Evolutionary conservation across 1,140 invertebrate species (phyloP).

Genomic region (Drosophila ercepeae): DNA sequence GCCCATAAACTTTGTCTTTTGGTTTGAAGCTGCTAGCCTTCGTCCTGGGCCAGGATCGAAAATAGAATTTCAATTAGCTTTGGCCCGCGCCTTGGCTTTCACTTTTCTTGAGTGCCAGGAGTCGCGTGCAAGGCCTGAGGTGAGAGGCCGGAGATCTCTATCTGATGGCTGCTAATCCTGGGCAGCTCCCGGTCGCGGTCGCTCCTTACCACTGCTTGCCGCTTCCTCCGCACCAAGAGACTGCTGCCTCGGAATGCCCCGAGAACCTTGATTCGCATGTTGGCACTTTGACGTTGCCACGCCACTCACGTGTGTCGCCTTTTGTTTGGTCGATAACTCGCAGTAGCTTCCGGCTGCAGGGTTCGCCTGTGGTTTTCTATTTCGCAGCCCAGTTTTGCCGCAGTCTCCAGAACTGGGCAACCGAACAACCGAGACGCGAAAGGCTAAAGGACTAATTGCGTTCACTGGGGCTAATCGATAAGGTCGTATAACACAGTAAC

Average conservation of each 20-base stretch:
- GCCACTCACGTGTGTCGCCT: slow-evolving; percentile 48
- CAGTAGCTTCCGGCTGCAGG: slow-evolving; percentile 25
- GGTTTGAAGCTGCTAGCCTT: slow-evolving; percentile 34
- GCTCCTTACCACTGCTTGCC: too few species aligned
- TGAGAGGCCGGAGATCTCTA: slow-evolving; percentile 62
- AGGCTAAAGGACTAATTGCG: slow-evolving; percentile 60
- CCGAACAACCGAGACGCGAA: slow-evolving; percentile 41
- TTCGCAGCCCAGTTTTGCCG: slow-evolving; percentile 15
- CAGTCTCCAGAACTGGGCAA: slow-evolving; percentile 52
- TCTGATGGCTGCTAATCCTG: slow-evolving; percentile 44
- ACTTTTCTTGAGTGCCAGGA: slow-evolving; percentile 52
- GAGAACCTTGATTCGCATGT: slow-evolving; percentile 37
- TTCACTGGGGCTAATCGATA: slow-evolving; percentile 77
- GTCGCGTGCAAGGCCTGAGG: slow-evolving; percentile 63
- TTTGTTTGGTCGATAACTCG: slow-evolving; percentile 44
- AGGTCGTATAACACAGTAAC: slow-evolving; percentile 27
- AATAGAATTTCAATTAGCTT: slow-evolving; percentile 76
- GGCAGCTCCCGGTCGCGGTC: slow-evolving; percentile 32
- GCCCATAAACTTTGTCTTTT: slow-evolving; percentile 17
- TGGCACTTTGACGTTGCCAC: slow-evolving; percentile 49
- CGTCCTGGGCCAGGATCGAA: slow-evolving; percentile 47
- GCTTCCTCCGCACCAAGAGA: slow-evolving; percentile 55
- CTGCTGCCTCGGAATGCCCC: slow-evolving; percentile 37
- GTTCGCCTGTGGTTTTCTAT: slow-evolving; percentile 25
- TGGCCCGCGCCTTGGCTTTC: slow-evolving; percentile 37